phyloP scores from a whole-genome alignment of 2,113 vertebrate species.

The Cottus gobio region DNA sequence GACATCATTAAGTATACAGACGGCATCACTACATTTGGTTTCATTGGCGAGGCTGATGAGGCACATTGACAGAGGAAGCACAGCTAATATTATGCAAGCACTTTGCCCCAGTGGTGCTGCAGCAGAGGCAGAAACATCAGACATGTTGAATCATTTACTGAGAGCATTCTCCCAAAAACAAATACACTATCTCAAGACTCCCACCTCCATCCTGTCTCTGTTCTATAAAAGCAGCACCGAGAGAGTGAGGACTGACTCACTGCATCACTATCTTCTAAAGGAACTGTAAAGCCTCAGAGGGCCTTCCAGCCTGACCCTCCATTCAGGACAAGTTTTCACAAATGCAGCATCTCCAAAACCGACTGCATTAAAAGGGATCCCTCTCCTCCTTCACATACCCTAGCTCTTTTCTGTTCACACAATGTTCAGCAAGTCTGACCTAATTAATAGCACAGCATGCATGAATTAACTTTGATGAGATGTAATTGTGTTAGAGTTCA shows the following conservation, averaged over 20 bases:
- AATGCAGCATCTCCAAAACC: neutral
- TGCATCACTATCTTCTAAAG: constrained; percentile 15
- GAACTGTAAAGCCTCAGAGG: neutral
- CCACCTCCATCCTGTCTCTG: neutral
- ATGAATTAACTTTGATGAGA: neutral
- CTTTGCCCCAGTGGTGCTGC: neutral
- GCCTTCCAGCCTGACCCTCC: neutral
- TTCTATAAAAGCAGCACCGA: constrained; percentile 19
- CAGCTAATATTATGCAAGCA: neutral
- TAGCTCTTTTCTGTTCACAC: neutral
- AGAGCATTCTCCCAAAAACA: neutral
- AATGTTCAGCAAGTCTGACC: too few relatives aligned
- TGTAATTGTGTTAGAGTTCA: neutral
- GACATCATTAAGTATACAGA: constrained; percentile 12
- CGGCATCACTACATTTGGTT: neutral
- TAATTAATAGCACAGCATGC: neutral
- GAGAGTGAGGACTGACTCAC: constrained; percentile 15
- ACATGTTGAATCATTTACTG: neutral
- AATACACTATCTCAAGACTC: constrained; percentile 16
- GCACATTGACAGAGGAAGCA: neutral
- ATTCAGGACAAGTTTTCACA: neutral
- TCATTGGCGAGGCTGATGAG: constrained; percentile 4
- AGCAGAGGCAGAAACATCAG: neutral
- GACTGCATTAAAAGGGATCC: neutral
- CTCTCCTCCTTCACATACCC: neutral